Conservation (phyloP, 1,140 invertebrate species). For the Rhopalosiphum padi region DNA sequence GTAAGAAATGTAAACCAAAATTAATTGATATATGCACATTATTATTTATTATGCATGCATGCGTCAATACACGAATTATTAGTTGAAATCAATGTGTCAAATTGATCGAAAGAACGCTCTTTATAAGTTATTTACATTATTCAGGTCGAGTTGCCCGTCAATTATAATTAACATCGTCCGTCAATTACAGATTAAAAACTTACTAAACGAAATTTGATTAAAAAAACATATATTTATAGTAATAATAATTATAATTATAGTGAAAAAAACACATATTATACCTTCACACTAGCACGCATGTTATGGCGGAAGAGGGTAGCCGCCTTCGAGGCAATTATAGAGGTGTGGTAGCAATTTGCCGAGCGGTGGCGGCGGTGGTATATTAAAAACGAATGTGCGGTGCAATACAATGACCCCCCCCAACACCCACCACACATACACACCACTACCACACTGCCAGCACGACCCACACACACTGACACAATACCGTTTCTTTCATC, state of each 20-base stretch:
- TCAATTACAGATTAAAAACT: slow-evolving; percentile 40
- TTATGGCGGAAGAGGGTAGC: not conserved
- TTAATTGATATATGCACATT: not conserved
- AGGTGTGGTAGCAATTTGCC: slow-evolving; percentile 48
- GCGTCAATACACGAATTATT: not conserved
- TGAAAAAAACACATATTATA: not conserved
- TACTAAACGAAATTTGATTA: slow-evolving; percentile 13
- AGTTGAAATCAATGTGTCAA: slow-evolving; percentile 16
- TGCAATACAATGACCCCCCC: not conserved
- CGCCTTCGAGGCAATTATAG: slow-evolving; percentile 50
- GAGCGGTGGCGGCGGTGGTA: not conserved
- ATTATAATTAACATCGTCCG: slow-evolving; percentile 9
- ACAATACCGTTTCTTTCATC: not conserved
- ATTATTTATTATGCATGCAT: not conserved
- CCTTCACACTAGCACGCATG: not conserved
- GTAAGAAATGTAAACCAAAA: not conserved
- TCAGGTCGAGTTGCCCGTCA: not conserved
- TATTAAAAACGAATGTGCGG: slow-evolving; percentile 35
- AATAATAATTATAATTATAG: not conserved
- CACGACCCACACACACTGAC: not conserved
- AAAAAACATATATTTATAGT: slow-evolving; percentile 1
- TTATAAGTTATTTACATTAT: not conserved
- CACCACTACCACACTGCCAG: not conserved
- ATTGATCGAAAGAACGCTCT: not conserved
- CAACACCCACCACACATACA: not conserved